Base-by-base conservation (phyloP, 2,888 invertebrate species). In the Microplitis manilae region DNA sequence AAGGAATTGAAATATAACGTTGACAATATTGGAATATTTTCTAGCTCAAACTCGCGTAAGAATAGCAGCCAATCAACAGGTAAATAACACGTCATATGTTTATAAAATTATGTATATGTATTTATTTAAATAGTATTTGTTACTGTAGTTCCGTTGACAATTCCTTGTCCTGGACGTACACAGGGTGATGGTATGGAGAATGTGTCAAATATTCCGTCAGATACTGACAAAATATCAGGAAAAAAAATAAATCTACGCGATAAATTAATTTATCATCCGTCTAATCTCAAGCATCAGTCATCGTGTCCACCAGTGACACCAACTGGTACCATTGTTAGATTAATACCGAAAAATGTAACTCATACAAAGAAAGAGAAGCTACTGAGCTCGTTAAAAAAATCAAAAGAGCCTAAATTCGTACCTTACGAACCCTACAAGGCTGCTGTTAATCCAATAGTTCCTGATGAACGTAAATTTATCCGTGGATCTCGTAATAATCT, bases 351-450 rank as follows among this genome's bases (percentile, higher is more conserved):
- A 83, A 91, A 93, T 79, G 90, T 94, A 59, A 92, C 90, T 74
- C 90, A 91, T 15, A 91, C 92, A 65, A 93, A 92, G 82, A 93
- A 92, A 83, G 91, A 91, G 70, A 91, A 84, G 62, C 79, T 87
- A 5, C 84, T 83, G 79, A 87, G 88, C 71, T 89, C 93, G 13
- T 50, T 50, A 50, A 50, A 50, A 9, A 94, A 94, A 85, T 90
- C 90, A 0, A 92, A 92, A 85, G 94, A 94, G 82, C 96, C 96
- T 0, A 96, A 95, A 87, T 97, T 96, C 89, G 93, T 97, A 59
- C 97, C 97, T 0, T 96, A 95, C 83, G 97, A 97, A 86, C 97
- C 97, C 0, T 97, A 96, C 86, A 94, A 96, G 85, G 96, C 94
- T 15, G 96, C 96, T 71, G 94, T 96, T 0, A 95, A 94, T 86